Conservation (phyloP, 2,888 invertebrate genomes). For the Pterostichus niger region DNA sequence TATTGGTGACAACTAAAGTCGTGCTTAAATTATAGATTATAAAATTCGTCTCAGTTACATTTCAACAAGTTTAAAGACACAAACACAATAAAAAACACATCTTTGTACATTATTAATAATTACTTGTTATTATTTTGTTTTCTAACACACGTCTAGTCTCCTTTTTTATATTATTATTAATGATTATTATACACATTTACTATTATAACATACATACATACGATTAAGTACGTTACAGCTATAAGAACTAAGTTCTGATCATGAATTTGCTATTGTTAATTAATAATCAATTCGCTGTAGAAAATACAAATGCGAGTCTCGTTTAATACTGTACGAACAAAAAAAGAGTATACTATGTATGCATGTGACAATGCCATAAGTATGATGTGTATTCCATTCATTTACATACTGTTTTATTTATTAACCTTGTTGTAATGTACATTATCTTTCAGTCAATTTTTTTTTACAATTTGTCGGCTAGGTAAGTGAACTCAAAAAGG, state of each 20-base stretch:
- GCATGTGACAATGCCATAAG: conserved; percentile 63
- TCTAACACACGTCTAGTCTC: conserved; percentile 65
- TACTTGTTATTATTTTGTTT: conserved; percentile 62
- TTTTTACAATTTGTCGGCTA: too few relatives aligned
- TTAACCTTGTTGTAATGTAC: too few relatives aligned
- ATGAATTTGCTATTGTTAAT: conserved; percentile 49
- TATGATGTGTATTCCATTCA: conserved; percentile 61
- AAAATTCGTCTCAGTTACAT: conserved; percentile 7
- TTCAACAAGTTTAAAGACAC: conserved; percentile 7
- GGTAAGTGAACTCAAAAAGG: too few relatives aligned
- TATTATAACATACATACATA: conserved; percentile 61
- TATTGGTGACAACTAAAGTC: background rate
- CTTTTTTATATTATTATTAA: conserved; percentile 61
- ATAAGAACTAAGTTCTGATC: conserved; percentile 56
- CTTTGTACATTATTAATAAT: conserved; percentile 63
- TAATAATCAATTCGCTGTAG: conserved; percentile 46
- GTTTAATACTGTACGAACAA: conserved; percentile 49
- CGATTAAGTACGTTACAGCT: conserved; percentile 48
- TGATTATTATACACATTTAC: conserved; percentile 57
- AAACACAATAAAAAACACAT: conserved; percentile 44
- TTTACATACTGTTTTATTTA: conserved; percentile 37
- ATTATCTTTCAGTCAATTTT: too few relatives aligned
- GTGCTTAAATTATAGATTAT: too few relatives aligned
- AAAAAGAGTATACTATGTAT: conserved; percentile 60
- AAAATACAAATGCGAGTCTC: conserved; percentile 30